A percentile compares a stretch with the other conserved stretches of the same genome.
Evolutionary conservation across 92 coral and sea anemone species (phyloP).

Genomic region (Meandrina meandrites): DNA sequence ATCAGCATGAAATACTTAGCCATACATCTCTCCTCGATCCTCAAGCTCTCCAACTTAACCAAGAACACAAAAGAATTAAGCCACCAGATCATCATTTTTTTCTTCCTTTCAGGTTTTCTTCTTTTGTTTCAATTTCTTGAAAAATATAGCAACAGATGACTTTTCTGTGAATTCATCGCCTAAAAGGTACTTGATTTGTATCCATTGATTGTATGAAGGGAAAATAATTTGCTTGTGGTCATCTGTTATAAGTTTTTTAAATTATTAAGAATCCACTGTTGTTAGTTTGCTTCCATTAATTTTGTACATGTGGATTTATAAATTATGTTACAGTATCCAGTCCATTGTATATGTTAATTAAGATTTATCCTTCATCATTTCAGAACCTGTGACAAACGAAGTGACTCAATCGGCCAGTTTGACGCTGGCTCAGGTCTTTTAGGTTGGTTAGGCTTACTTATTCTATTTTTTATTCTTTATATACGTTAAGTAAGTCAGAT

Average conservation of each 20-base stretch:
- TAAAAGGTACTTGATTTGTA: constrained; percentile 53
- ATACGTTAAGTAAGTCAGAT: not conserved
- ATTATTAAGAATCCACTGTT: too few species aligned
- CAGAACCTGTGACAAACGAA: constrained; percentile 46
- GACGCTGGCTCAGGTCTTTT: constrained; percentile 67
- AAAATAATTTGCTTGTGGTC: not conserved
- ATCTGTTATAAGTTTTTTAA: too few species aligned
- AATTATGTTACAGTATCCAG: too few species aligned
- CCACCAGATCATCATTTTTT: not conserved
- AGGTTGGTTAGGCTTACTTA: constrained; percentile 44
- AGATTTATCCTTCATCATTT: not conserved
- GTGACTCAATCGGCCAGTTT: constrained; percentile 80
- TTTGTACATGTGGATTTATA: too few species aligned
- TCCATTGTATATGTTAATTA: too few species aligned
- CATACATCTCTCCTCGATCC: too few species aligned
- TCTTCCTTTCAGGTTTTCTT: constrained; percentile 80
- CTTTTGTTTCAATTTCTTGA: constrained; percentile 95
- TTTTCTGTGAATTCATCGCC: constrained; percentile 69
- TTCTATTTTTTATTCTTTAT: not conserved
- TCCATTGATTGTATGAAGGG: not conserved
- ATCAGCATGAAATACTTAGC: too few species aligned
- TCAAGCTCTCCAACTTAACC: too few species aligned
- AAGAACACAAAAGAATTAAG: too few species aligned
- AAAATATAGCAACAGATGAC: constrained; percentile 83
- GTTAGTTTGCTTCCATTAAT: too few species aligned